These are phyloP conservation scores for Caenorhabditis afra DNA, from an alignment of 2,888 invertebrate species.

Conservation along the genomic window DNA sequence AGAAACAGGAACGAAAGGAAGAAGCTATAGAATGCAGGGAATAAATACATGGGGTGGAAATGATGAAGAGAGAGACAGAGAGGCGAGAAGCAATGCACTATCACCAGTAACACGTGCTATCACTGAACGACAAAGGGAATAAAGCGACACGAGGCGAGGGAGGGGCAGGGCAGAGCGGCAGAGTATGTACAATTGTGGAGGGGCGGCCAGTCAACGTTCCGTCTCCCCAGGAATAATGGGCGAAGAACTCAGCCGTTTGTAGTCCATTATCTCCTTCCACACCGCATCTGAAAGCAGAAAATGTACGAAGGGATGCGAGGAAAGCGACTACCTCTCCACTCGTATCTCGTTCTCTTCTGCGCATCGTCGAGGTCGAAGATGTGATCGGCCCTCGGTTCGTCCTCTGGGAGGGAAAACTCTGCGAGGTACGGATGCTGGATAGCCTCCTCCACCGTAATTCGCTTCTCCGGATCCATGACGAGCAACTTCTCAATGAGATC, in stretches of 20 bases:
- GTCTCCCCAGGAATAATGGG: conserved; percentile 51
- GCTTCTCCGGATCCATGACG: conserved; percentile 76
- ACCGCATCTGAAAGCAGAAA: conserved; percentile 59
- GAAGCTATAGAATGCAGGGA: conserved; percentile 44
- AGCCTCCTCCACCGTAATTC: conserved; percentile 63
- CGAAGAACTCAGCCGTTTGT: conserved; percentile 59
- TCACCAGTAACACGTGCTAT: conserved; percentile 55
- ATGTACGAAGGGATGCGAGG: neutral
- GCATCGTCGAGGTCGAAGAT: conserved; percentile 73
- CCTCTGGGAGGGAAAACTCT: conserved; percentile 67
- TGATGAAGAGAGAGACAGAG: conserved; percentile 32
- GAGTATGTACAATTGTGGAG: conserved; percentile 38
- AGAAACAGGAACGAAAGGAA: conserved; percentile 17
- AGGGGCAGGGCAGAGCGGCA: conserved; percentile 16
- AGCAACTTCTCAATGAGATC: conserved; percentile 77
- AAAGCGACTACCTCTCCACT: conserved; percentile 71
- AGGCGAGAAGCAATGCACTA: conserved; percentile 36
- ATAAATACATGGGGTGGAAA: conserved; percentile 43
- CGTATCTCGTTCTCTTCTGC: conserved; percentile 57
- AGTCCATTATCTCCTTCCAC: conserved; percentile 70
- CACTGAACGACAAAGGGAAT: conserved; percentile 55
- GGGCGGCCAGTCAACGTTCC: conserved; percentile 19
- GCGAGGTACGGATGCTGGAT: conserved; percentile 74
- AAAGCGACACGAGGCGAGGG: conserved; percentile 29
- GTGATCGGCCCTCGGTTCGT: conserved; percentile 73